Evolutionary conservation across 2,888 invertebrate species (phyloP).

Genomic region (Pammene aurita): DNA sequence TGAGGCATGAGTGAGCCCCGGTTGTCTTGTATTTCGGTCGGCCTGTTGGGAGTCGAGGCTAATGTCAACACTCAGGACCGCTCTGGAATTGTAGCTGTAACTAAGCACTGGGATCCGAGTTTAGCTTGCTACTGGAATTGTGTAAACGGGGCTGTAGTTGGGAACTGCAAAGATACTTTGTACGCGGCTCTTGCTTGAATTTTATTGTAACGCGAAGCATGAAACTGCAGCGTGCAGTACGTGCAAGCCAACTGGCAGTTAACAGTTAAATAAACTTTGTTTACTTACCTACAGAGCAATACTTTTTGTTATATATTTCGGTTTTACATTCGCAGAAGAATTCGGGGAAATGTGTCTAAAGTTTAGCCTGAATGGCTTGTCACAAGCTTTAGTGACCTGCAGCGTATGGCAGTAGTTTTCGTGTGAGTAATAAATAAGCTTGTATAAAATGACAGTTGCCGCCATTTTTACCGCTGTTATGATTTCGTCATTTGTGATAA

Average conservation of each 20-base stretch:
- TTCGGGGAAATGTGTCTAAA: too few relatives aligned
- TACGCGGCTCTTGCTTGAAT: conserved; percentile 32
- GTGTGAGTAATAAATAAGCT: too few relatives aligned
- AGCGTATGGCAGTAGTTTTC: too few relatives aligned
- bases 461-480: too few relatives aligned
- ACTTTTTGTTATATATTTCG: conserved; percentile 1
- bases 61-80: conserved; percentile 40
- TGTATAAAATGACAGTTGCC: too few relatives aligned
- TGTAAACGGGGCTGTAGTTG: conserved; percentile 36
- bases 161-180: conserved; percentile 41
- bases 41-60: conserved; percentile 32
- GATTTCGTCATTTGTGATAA: too few relatives aligned
- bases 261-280: conserved; percentile 32
- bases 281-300: conserved; percentile 16
- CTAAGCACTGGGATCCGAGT: conserved; percentile 36
- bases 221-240: conserved; percentile 31
- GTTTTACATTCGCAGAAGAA: too few relatives aligned
- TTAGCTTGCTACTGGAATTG: conserved; percentile 40
- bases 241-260: conserved; percentile 33
- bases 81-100: conserved; percentile 35
- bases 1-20: conserved; percentile 36
- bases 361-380: too few relatives aligned
- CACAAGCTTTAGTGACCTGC: too few relatives aligned
- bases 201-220: conserved; percentile 39
- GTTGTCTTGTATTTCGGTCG: conserved; percentile 39